Base-by-base conservation (phyloP, 1,140 invertebrate genomes). In the Leucophenga varia region DNA sequence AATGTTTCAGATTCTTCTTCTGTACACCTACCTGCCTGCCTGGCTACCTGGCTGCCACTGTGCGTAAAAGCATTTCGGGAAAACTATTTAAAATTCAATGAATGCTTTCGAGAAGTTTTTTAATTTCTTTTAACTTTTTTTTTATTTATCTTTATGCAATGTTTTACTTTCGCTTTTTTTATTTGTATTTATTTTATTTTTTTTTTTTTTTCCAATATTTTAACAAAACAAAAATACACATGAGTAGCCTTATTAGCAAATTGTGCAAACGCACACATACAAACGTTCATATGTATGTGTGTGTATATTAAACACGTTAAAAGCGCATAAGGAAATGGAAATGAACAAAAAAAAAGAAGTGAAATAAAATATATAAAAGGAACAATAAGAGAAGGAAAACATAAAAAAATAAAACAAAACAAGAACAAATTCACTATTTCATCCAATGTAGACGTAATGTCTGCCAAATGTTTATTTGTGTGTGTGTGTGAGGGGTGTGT, bases 331-430 rank as follows among this genome's bases (percentile, higher is more conserved):
- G 35, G 48, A 53, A 53, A 52, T 49, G 55, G 59, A 41, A 67
- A 57, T 41, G 16, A 19, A 45, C 58, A 59, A 45, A 54, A 43
- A 67, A 59, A 67, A 56, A 63, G 56, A 59, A 61, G 45, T 50
- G 52, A 65, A 65, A 63, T 63, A 49, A 48, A 53, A 63, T 64
- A n/a, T n/a, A n/a, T n/a, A 61, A 53, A 51, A 49, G 55, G 47
- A 49, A 60, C 42, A 56, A 47, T 14, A 54, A 38, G 22, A 22
- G 40, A 25, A 25, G 22, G 22, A 41, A 31, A 8, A 44, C 43
- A 44, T n/a, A n/a, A 39, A 36, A 28, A 56, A 48, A 35, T 43
- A 44, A 48, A 38, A 44, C 10, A n/a, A n/a, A 5, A 34, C 35
- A 49, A 45, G 20, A 52, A 43, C 49, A 49, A 53, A 30, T 8